Base-by-base conservation (phyloP, 2,888 invertebrate species). In the Drosophila histrio region DNA sequence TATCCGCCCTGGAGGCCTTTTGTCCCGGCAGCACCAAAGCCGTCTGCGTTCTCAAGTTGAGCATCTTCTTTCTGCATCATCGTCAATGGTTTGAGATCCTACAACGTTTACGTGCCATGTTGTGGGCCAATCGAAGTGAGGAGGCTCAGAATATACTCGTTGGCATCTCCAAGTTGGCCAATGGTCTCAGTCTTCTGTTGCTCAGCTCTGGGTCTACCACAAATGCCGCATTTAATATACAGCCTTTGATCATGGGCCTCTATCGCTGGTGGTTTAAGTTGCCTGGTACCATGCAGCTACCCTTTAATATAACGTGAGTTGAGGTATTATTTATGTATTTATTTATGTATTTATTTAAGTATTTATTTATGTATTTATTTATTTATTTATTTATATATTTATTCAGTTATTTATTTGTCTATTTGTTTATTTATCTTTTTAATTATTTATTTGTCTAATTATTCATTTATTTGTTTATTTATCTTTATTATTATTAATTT, bases 271-370 rank as follows among this genome's bases (percentile, higher is more conserved):
- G 69, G 30, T 49, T 58, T 1, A 73, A 79, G 2, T 38, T 80
- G 38, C 86, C 89, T 0, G 60, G 81, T 0, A 61, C 73, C 1
- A 44, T 83, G 11, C 76, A 75, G 4, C 49, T 91, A 41, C 91
- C 91, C 8, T 91, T 91, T 30, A 89, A 87, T 28, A 78, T 88
- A 52, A 60, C 76, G 91, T 91, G 69, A 90, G 90, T 88, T 41
- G 1, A 9, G 11, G 15, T 8, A 43, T 15, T 13, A 2, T 47
- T 8, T 11, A 17, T 6, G 5, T 30, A 30, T 11, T 30, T 30
- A 30, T 2, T 30, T 30, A 30, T 30, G n/a, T 30, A n/a, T n/a
- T n/a, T n/a, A n/a, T n/a, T n/a, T n/a, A n/a, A n/a, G n/a, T n/a
- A n/a, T n/a, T n/a, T n/a, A n/a, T n/a, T n/a, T n/a, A n/a, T n/a